Evolutionary conservation across 2,888 invertebrate species (phyloP).

Genomic region (Zygogramma bicolorata): DNA sequence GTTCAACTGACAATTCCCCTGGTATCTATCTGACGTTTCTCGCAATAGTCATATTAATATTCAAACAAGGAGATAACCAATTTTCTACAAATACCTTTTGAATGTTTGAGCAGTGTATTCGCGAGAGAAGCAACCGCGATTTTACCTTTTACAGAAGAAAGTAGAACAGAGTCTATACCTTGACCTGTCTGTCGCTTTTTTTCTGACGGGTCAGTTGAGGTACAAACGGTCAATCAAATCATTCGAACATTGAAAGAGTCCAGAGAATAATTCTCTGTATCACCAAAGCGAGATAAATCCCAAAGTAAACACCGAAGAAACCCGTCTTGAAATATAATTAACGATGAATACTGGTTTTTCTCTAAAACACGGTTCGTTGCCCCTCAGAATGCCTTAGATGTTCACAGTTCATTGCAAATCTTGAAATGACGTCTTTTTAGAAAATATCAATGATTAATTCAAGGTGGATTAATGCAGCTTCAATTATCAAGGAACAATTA

Average conservation of each 20-base stretch:
- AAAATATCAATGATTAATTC: too few species aligned
- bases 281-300: not conserved
- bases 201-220: conserved; percentile 4
- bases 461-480: too few species aligned
- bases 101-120: conserved; percentile 19
- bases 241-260: not conserved
- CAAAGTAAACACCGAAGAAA: not conserved
- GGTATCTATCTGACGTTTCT: too few species aligned
- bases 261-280: not conserved
- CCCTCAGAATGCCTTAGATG: not conserved
- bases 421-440: not conserved
- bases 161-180: conserved; percentile 42
- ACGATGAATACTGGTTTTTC: not conserved
- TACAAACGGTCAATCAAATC: not conserved
- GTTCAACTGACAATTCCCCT: too few species aligned
- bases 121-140: conserved; percentile 14
- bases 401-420: not conserved
- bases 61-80: too few species aligned
- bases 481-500: too few species aligned
- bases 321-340: not conserved
- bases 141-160: conserved; percentile 35
- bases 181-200: conserved; percentile 39
- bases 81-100: not conserved
- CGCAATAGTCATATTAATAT: too few species aligned
- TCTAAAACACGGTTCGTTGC: not conserved